phyloP scores from a whole-genome alignment of 2,797 vertebrate genomes.

The Hyperoplus lanceolatus region DNA sequence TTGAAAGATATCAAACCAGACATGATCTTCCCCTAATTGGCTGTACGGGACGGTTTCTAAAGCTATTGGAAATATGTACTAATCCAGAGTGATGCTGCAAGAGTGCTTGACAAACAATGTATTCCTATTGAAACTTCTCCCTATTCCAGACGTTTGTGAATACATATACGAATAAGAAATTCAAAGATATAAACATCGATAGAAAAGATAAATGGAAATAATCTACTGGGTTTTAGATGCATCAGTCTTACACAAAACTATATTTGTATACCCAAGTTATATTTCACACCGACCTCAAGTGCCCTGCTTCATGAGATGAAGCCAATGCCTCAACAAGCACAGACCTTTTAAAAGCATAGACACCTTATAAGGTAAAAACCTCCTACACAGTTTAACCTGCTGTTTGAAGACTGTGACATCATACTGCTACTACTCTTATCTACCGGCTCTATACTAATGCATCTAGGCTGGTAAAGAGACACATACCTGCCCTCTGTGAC shows the following conservation, averaged over 20 bases:
- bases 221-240: conserved; percentile 2
- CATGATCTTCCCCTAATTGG: conserved; percentile 16
- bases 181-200: not conserved
- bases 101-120: not conserved
- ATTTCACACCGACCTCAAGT: conserved; percentile 16
- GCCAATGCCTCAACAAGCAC: conserved; percentile 17
- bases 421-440: conserved; percentile 38
- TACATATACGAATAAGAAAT: not conserved
- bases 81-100: not conserved
- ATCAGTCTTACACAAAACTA: conserved; percentile 16
- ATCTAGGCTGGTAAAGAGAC: conserved; percentile 40
- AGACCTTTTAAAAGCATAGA: conserved; percentile 18
- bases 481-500: conserved; percentile 42
- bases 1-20: conserved; percentile 13
- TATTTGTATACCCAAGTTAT: conserved; percentile 8
- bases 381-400: conserved; percentile 36
- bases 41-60: not conserved
- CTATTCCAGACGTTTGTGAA: not conserved
- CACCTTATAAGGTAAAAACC: conserved; percentile 26
- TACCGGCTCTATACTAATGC: conserved; percentile 41
- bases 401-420: conserved; percentile 60
- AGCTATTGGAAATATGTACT: not conserved
- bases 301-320: conserved; percentile 31
- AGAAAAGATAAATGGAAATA: not conserved
- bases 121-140: not conserved